Evolutionary conservation across 2,888 invertebrate genomes (phyloP).

Genomic region (Holacanthella duospinosa): DNA sequence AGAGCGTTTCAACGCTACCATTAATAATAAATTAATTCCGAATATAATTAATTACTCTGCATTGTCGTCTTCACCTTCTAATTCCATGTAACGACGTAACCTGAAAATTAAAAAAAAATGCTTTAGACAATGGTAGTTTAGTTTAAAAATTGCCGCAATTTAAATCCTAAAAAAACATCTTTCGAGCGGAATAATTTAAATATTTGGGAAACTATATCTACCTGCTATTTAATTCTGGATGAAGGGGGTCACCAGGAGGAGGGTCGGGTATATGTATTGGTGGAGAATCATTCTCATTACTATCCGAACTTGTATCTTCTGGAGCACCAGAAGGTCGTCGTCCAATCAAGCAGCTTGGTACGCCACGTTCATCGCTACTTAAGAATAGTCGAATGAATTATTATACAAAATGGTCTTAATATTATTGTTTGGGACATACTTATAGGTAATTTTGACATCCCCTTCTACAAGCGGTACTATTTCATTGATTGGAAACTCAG

Average conservation of each 20-base stretch:
- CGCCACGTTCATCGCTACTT: slow-evolving; percentile 30
- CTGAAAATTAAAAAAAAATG: slow-evolving; percentile 18
- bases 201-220: too few species aligned
- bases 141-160: background rate
- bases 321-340: slow-evolving; percentile 27
- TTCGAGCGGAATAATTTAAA: too few species aligned
- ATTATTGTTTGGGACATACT: background rate
- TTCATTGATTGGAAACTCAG: background rate
- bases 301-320: slow-evolving; percentile 33
- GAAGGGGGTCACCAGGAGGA: slow-evolving; percentile 35
- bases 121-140: too few species aligned
- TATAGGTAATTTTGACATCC: background rate
- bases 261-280: slow-evolving; percentile 22
- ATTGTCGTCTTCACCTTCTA: slow-evolving; percentile 13
- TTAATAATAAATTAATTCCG: slow-evolving; percentile 4
- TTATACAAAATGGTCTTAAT: background rate
- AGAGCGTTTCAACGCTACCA: too few species aligned
- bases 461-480: background rate
- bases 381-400: background rate
- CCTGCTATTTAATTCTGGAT: slow-evolving; percentile 35
- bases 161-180: too few species aligned
- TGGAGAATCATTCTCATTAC: slow-evolving; percentile 29
- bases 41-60: too few species aligned
- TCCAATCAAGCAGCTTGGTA: slow-evolving; percentile 33
- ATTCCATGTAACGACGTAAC: slow-evolving; percentile 28